These are phyloP conservation scores for Tenthredo scrophulariae DNA, from an alignment of 2,888 invertebrate genomes.

Conservation along the genomic window DNA sequence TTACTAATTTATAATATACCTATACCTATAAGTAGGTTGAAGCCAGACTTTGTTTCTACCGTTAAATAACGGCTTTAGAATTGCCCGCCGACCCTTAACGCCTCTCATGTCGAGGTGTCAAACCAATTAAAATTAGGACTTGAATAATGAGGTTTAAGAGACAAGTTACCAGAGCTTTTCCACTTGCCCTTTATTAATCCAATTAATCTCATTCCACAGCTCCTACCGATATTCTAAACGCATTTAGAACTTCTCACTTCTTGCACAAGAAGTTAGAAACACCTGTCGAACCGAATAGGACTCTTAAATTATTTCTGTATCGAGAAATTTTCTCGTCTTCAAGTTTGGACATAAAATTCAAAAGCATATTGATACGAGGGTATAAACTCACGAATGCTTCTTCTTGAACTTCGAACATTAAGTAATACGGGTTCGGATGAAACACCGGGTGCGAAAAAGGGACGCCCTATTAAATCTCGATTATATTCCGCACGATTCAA, in stretches of 20 bases:
- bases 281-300: background rate
- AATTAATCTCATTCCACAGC: slow-evolving; percentile 26
- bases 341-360: background rate
- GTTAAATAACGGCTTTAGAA: slow-evolving; percentile 6
- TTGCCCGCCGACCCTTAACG: background rate
- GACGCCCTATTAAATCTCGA: background rate
- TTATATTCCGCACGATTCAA: background rate
- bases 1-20: slow-evolving; percentile 11
- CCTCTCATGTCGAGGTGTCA: slow-evolving; percentile 34
- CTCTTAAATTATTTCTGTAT: background rate
- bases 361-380: background rate
- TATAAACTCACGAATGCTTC: background rate
- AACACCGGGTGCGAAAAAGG: background rate
- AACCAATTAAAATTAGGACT: slow-evolving; percentile 44
- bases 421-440: background rate
- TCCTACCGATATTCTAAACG: background rate
- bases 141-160: slow-evolving; percentile 40
- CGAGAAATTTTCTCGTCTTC: background rate
- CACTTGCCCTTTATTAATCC: slow-evolving; percentile 35
- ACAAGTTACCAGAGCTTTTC: slow-evolving; percentile 21
- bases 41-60: background rate
- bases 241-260: background rate
- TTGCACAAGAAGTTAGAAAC: background rate
- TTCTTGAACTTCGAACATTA: background rate
- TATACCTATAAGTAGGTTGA: slow-evolving; percentile 32